These are phyloP conservation scores for Philonicus albiceps DNA, from an alignment of 2,888 invertebrate genomes.

Conservation along the genomic window DNA sequence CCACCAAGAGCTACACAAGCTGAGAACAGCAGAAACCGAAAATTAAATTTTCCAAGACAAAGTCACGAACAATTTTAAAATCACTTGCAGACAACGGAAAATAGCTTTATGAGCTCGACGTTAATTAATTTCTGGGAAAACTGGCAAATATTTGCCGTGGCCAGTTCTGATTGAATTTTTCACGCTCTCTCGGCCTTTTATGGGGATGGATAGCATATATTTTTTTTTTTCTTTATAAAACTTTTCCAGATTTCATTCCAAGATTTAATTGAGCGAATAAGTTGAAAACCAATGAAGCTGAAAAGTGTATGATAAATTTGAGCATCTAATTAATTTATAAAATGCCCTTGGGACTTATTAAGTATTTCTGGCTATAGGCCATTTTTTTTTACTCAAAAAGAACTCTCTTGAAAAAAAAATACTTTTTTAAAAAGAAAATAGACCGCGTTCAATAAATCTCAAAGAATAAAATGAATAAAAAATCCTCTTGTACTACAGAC, in stretches of 20 bases:
- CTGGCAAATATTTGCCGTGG: not conserved
- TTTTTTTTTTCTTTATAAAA: not conserved
- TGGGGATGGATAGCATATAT: not conserved
- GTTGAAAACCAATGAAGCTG: not conserved
- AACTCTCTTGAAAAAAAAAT: too few relatives aligned
- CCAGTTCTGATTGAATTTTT: constrained; percentile 4
- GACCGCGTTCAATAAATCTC: too few relatives aligned
- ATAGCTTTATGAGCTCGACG: constrained; percentile 13
- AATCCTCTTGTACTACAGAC: too few relatives aligned
- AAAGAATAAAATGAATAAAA: too few relatives aligned
- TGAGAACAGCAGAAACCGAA: constrained; percentile 25
- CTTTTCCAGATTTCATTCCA: not conserved
- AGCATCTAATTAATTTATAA: not conserved
- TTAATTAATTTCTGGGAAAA: constrained; percentile 20
- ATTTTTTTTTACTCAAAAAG: not conserved
- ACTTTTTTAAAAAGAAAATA: too few relatives aligned
- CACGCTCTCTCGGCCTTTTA: not conserved
- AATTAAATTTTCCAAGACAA: constrained; percentile 14
- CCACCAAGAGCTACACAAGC: not conserved
- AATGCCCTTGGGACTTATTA: not conserved
- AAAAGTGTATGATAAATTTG: not conserved
- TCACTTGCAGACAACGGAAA: constrained; percentile 2
- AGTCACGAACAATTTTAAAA: constrained; percentile 34
- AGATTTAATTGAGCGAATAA: not conserved
- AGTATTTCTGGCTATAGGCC: not conserved